Percentiles rank a stretch among this genome's conserved stretches.
phyloP scores from a whole-genome alignment of 2,797 vertebrate species.

The Mastacembelus armatus region DNA sequence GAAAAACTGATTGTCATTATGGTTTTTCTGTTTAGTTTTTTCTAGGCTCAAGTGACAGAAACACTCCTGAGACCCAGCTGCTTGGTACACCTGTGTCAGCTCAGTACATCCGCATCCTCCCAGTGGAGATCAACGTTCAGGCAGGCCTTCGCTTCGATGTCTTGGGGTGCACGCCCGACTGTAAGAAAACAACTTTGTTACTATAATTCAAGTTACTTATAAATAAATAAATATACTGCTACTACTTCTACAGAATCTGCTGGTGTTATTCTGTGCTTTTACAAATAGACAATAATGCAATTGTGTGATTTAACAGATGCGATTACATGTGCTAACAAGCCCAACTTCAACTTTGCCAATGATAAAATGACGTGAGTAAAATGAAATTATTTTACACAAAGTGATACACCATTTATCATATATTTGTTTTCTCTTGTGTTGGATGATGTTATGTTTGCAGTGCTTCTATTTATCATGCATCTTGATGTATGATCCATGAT shows the following conservation, averaged over 20 bases:
- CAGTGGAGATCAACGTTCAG: slow-evolving; percentile 67
- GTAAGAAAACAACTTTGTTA: slow-evolving; percentile 55
- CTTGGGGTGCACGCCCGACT: slow-evolving; percentile 83
- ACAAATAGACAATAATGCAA: slow-evolving; percentile 1
- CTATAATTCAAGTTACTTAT: too few relatives aligned
- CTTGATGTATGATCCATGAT: neutral
- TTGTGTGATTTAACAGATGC: slow-evolving; percentile 74
- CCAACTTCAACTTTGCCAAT: slow-evolving; percentile 70
- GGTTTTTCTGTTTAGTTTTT: slow-evolving; percentile 68
- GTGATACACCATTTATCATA: too few relatives aligned
- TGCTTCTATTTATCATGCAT: neutral
- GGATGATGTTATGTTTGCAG: neutral
- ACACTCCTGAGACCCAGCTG: slow-evolving; percentile 75
- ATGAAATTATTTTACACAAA: neutral
- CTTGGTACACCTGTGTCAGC: slow-evolving; percentile 80
- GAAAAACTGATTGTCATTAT: neutral
- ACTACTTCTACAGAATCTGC: neutral
- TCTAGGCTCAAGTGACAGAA: slow-evolving; percentile 74
- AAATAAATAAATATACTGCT: too few relatives aligned
- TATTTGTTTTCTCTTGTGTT: neutral
- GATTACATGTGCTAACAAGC: slow-evolving; percentile 68
- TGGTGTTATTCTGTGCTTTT: neutral
- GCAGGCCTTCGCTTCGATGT: slow-evolving; percentile 83
- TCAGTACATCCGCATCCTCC: slow-evolving; percentile 75
- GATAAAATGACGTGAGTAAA: slow-evolving; percentile 78